Evolutionary conservation across 2,797 vertebrate genomes (phyloP).

Genomic region (Takifugu ocellatus): DNA sequence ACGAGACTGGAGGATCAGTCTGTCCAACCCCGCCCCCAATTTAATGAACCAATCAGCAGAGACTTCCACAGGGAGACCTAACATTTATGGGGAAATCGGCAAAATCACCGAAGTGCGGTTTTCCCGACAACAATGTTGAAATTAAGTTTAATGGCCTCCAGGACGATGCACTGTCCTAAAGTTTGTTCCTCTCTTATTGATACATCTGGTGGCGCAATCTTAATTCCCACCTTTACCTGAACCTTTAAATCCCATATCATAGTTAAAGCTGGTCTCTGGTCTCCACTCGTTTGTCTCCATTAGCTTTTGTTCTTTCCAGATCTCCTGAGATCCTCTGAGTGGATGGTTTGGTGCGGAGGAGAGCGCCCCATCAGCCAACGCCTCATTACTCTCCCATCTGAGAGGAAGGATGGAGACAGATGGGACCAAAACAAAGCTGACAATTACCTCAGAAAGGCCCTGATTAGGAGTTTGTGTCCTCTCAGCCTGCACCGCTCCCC

Average conservation of each 20-base stretch:
- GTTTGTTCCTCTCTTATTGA: constrained; percentile 14
- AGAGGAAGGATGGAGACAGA: constrained; percentile 37
- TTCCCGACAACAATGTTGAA: too few relatives aligned
- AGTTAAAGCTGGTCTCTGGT: background rate
- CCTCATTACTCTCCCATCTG: constrained; percentile 51
- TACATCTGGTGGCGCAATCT: constrained; percentile 6
- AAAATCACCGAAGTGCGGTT: too few relatives aligned
- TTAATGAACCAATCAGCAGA: too few relatives aligned
- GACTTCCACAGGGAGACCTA: too few relatives aligned
- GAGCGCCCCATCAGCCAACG: constrained; percentile 30
- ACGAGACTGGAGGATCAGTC: too few relatives aligned
- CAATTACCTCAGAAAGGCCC: constrained; percentile 48
- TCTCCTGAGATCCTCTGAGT: constrained; percentile 24
- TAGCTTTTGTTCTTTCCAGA: constrained; percentile 11
- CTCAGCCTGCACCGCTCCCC: constrained; percentile 40
- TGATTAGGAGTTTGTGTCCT: constrained; percentile 58
- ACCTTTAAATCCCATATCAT: background rate
- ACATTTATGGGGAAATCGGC: too few relatives aligned
- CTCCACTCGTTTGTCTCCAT: constrained; percentile 32
- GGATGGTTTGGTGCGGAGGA: constrained; percentile 34
- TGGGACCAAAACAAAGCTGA: constrained; percentile 25
- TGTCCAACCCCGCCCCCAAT: too few relatives aligned
- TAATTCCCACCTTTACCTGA: background rate
- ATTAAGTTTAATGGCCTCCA: too few relatives aligned
- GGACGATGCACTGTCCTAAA: too few relatives aligned